These are phyloP conservation scores for Drosophila yakuba DNA, from an alignment of 1,140 invertebrate genomes.

Conservation along the genomic window DNA sequence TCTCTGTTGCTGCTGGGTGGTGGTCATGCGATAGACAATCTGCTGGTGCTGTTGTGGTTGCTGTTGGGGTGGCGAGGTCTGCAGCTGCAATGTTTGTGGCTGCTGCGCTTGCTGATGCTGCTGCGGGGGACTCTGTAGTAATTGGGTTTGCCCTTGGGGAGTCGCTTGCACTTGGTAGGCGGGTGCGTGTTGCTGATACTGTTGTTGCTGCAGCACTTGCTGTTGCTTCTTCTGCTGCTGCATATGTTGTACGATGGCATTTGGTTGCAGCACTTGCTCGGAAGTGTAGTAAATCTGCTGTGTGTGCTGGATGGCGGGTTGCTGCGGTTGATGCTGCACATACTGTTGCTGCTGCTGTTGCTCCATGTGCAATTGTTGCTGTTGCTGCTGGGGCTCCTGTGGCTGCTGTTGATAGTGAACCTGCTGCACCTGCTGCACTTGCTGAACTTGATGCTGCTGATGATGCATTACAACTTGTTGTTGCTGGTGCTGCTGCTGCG, in stretches of 20 bases:
- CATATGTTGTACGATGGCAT: constrained; percentile 70
- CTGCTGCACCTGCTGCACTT: constrained; percentile 52
- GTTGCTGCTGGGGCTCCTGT: constrained; percentile 51
- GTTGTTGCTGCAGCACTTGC: constrained; percentile 60
- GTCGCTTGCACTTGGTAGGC: constrained; percentile 69
- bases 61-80: constrained; percentile 61
- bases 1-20: constrained; percentile 60
- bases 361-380: constrained; percentile 62
- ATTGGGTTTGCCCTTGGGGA: constrained; percentile 62
- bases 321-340: constrained; percentile 64
- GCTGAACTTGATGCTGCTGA: constrained; percentile 57
- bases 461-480: constrained; percentile 70
- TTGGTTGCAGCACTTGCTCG: constrained; percentile 69
- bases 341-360: constrained; percentile 70
- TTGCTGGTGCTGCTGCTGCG: constrained; percentile 68
- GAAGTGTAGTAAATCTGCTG: constrained; percentile 78
- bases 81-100: constrained; percentile 78
- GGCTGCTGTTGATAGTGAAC: constrained; percentile 66
- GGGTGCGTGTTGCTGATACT: constrained; percentile 58
- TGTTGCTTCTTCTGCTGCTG: constrained; percentile 83
- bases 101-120: constrained; percentile 64
- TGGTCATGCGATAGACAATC: constrained; percentile 78
- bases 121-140: constrained; percentile 57
- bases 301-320: constrained; percentile 66
- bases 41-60: constrained; percentile 73